Percentiles rank a stretch among this genome's conserved stretches.
These are phyloP conservation scores for Heliothis virescens DNA, from an alignment of 1,140 invertebrate species.

Conservation along the genomic window DNA sequence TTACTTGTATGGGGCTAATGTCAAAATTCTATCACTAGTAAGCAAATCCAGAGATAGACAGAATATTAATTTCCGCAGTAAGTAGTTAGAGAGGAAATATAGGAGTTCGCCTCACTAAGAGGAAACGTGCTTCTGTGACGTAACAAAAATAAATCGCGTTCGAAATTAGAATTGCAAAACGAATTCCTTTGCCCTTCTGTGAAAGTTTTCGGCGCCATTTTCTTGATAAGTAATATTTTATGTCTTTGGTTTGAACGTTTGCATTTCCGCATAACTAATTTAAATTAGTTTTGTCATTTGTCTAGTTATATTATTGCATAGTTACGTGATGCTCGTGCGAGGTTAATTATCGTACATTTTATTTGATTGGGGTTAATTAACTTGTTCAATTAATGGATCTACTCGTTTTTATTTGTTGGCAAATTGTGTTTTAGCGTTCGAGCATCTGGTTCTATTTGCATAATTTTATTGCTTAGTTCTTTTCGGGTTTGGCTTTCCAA, in stretches of 20 bases:
- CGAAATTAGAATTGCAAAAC: conserved; percentile 44
- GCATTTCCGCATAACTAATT: conserved; percentile 16
- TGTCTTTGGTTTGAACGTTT: background rate
- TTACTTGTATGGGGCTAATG: no score
- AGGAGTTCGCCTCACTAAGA: conserved; percentile 6
- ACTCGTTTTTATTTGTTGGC: background rate
- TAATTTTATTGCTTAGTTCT: background rate
- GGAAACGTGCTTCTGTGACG: conserved; percentile 23
- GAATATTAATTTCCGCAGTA: no score
- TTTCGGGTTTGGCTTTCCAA: background rate
- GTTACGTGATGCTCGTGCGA: background rate
- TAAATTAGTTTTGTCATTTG: conserved; percentile 25
- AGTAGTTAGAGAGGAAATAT: background rate
- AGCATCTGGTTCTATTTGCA: background rate
- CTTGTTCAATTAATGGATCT: conserved; percentile 18
- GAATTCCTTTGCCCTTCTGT: conserved; percentile 43
- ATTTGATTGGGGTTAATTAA: conserved; percentile 29
- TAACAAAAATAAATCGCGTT: conserved; percentile 35
- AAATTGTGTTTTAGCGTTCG: background rate
- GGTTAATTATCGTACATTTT: conserved; percentile 14
- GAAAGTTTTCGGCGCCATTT: conserved; percentile 43
- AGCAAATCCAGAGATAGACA: no score
- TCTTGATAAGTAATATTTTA: conserved; percentile 31
- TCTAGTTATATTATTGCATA: conserved; percentile 5
- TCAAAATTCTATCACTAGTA: no score